Base-by-base conservation (phyloP, 1,140 invertebrate genomes). In the Platyscapa corneri region DNA sequence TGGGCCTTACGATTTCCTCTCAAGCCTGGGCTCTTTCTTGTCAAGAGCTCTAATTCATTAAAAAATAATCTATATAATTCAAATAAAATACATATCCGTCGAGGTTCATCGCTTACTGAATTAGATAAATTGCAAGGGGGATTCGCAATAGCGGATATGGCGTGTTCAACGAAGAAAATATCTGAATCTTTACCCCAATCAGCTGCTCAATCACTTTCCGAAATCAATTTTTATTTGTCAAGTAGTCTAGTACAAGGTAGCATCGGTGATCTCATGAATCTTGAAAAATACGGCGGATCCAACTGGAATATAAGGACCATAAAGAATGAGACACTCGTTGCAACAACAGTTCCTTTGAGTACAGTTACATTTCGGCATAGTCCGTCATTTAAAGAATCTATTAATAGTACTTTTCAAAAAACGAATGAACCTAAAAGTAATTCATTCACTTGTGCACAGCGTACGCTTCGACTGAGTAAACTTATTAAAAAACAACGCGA, bases 231-330 rank as follows among this genome's bases (percentile, higher is more conserved):
- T 18, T 89, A 91, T 23, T 39, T 90, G 39, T 87, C 87, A 10
- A 90, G 94, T n/a, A 92, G 93, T 2, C 94, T 94, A 65, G 94
- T 94, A 2, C 93, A 94, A 7, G 95, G 95, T 3, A 96, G 96
- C 86, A 96, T 97, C 64, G 96, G 96, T 10, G 96, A 97, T 90
- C 90, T 97, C 87, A 97, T 97, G 96, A 97, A 97, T 90, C 88
- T 95, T 87, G 95, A 95, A 89, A 95, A 88, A n/a, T 96, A 96
- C 88, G 95, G 95, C 79, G 95, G 95, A 32, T 96, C 95, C 88
- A 95, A 93, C 86, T 96, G 95, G 94, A 95, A 95, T 88, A 94
- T 96, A 2, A 91, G 94, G 85, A 95, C 91, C 93, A 95, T 96
- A 89, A 91, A 94, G 85, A 95, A 91, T 93, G 95, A 96, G 89